phyloP scores from a whole-genome alignment of 2,113 vertebrate species.

The Notothenia rossii region DNA sequence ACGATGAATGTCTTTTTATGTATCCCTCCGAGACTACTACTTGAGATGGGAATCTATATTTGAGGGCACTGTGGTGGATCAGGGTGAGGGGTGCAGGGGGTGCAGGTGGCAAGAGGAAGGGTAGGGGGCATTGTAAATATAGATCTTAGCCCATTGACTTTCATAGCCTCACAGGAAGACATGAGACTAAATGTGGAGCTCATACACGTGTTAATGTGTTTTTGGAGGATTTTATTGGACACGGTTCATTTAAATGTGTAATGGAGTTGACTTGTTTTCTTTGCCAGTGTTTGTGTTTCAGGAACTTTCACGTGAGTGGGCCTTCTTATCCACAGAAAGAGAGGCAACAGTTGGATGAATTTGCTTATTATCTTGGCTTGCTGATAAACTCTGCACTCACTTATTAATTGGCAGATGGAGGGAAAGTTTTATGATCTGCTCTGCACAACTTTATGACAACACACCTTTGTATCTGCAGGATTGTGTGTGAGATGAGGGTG shows the following conservation, averaged over 20 bases:
- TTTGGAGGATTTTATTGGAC: slow-evolving; percentile 10
- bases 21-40: slow-evolving; percentile 57
- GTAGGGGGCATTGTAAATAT: slow-evolving; percentile 68
- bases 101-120: slow-evolving; percentile 66
- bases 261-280: not conserved
- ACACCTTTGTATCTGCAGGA: slow-evolving; percentile 42
- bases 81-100: slow-evolving; percentile 18
- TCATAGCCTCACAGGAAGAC: slow-evolving; percentile 65
- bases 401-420: slow-evolving; percentile 37
- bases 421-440: slow-evolving; percentile 42
- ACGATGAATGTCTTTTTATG: slow-evolving; percentile 41
- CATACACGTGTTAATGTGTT: slow-evolving; percentile 27
- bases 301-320: not conserved
- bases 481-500: not conserved
- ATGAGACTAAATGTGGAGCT: slow-evolving; percentile 59
- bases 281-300: slow-evolving; percentile 3
- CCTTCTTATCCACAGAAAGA: slow-evolving; percentile 38
- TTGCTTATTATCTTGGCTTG: slow-evolving; percentile 64
- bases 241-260: not conserved
- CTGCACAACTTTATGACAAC: slow-evolving; percentile 39
- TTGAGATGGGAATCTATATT: slow-evolving; percentile 68
- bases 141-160: slow-evolving; percentile 69
- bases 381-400: slow-evolving; percentile 50
- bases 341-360: slow-evolving; percentile 69
- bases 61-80: slow-evolving; percentile 58